Conservation (phyloP, 1,140 invertebrate species). For the Papilio aristodemus region DNA sequence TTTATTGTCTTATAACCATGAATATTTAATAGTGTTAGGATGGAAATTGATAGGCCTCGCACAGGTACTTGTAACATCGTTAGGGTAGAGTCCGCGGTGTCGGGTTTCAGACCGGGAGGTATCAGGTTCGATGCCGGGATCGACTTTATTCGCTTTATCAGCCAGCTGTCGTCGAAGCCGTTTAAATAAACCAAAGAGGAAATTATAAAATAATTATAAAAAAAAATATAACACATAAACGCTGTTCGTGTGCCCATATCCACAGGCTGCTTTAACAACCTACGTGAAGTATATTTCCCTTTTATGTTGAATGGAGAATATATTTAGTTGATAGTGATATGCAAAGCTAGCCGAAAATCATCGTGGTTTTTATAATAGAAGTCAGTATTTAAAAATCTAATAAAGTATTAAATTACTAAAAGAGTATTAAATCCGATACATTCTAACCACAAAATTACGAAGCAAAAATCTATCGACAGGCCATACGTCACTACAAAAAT, state of each 20-base stretch:
- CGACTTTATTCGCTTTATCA: slow-evolving; percentile 47
- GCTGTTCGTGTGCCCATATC: too few species aligned
- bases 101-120: slow-evolving; percentile 42
- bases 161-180: slow-evolving; percentile 49
- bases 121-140: slow-evolving; percentile 54
- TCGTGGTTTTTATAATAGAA: not conserved
- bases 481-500: slow-evolving; percentile 46
- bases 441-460: slow-evolving; percentile 44
- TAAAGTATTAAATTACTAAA: slow-evolving; percentile 25
- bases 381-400: not conserved
- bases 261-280: too few species aligned
- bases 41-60: slow-evolving; percentile 32
- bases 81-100: slow-evolving; percentile 42
- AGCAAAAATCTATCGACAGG: slow-evolving; percentile 47
- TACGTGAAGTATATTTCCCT: too few species aligned
- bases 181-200: slow-evolving; percentile 26
- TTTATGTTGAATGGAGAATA: too few species aligned
- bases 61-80: slow-evolving; percentile 37
- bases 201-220: not conserved
- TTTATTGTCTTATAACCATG: not conserved
- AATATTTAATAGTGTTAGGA: not conserved
- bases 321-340: too few species aligned
- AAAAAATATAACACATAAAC: too few species aligned
- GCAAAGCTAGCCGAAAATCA: too few species aligned
- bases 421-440: slow-evolving; percentile 36